Percentiles rank a stretch among this genome's conserved stretches.
Evolutionary conservation across 1,140 invertebrate genomes (phyloP).

Genomic region (Dendroctonus valens): DNA sequence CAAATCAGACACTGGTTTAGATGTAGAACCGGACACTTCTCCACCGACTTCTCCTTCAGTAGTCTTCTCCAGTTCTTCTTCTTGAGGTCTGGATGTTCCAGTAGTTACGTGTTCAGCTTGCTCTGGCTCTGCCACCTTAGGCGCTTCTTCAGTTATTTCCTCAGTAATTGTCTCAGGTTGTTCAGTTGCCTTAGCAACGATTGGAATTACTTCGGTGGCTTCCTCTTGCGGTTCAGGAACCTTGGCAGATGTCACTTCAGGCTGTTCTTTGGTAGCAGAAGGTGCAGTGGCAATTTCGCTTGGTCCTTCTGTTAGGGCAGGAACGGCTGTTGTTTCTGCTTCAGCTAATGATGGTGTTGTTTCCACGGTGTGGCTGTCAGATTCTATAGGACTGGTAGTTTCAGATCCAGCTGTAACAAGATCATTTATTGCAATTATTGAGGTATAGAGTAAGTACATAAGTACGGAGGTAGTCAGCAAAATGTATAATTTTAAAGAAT

Average conservation of each 20-base stretch:
- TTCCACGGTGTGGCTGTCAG: constrained; percentile 52
- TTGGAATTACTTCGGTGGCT: constrained; percentile 1
- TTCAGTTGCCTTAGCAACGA: constrained; percentile 4
- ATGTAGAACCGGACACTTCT: constrained; percentile 13
- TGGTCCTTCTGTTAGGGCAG: constrained; percentile 24
- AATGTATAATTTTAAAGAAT: constrained; percentile 13
- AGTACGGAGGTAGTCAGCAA: not conserved
- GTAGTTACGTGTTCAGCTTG: constrained; percentile 21
- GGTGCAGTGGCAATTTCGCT: not conserved
- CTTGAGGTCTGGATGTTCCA: constrained; percentile 4
- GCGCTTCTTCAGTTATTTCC: constrained; percentile 20
- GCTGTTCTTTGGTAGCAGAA: constrained; percentile 8
- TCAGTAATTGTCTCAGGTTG: constrained; percentile 31
- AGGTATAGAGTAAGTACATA: not conserved
- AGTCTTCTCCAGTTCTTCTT: constrained; percentile 24
- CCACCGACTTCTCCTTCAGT: constrained; percentile 26
- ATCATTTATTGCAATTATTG: not conserved
- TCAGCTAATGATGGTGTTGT: constrained; percentile 17
- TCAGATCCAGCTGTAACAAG: constrained; percentile 37
- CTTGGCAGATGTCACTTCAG: constrained; percentile 4
- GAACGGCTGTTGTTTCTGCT: constrained; percentile 24
- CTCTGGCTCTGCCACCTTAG: constrained; percentile 19
- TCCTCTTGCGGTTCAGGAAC: constrained; percentile 6
- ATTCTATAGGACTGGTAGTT: constrained; percentile 54
- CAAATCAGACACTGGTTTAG: constrained; percentile 3